phyloP scores from a whole-genome alignment of 2,888 invertebrate species.

The Margaritifera margaritifera region DNA sequence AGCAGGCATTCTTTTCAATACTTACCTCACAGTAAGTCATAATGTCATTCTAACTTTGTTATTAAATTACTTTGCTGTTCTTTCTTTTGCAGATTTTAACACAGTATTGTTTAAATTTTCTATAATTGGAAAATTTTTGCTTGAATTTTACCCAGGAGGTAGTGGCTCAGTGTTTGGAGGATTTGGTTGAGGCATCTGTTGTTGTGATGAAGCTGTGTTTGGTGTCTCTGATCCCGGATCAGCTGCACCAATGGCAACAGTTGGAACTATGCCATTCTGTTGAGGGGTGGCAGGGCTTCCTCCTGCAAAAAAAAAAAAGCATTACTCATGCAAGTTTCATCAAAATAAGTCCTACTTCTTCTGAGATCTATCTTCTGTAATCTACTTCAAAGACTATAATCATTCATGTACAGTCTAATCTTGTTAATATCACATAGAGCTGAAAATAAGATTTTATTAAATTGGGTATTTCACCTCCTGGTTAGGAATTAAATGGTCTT shows the following conservation, averaged over 20 bases:
- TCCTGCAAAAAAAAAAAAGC: too few relatives aligned
- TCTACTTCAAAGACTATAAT: slow-evolving; percentile 1
- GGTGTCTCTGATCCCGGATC: slow-evolving; percentile 7
- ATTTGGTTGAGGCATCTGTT: slow-evolving; percentile 3
- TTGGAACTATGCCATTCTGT: slow-evolving; percentile 25
- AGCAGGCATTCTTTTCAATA: too few relatives aligned
- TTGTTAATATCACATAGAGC: too few relatives aligned
- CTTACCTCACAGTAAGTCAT: too few relatives aligned
- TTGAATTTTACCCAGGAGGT: slow-evolving; percentile 43
- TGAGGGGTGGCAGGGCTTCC: slow-evolving; percentile 4
- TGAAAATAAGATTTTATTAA: too few relatives aligned
- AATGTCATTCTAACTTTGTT: too few relatives aligned
- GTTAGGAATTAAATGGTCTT: too few relatives aligned
- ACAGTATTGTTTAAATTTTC: background rate
- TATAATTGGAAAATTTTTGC: too few relatives aligned
- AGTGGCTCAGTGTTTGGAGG: slow-evolving; percentile 41
- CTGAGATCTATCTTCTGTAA: slow-evolving; percentile 2
- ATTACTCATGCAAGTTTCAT: too few relatives aligned
- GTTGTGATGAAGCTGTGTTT: slow-evolving; percentile 15
- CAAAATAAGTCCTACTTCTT: background rate
- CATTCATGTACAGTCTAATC: slow-evolving; percentile 1
- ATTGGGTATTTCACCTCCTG: too few relatives aligned
- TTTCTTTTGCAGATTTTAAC: background rate
- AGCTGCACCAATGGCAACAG: slow-evolving; percentile 29
- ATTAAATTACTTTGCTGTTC: background rate